Conservation (phyloP, 2,113 vertebrate genomes). For the Gallinago undulata region DNA sequence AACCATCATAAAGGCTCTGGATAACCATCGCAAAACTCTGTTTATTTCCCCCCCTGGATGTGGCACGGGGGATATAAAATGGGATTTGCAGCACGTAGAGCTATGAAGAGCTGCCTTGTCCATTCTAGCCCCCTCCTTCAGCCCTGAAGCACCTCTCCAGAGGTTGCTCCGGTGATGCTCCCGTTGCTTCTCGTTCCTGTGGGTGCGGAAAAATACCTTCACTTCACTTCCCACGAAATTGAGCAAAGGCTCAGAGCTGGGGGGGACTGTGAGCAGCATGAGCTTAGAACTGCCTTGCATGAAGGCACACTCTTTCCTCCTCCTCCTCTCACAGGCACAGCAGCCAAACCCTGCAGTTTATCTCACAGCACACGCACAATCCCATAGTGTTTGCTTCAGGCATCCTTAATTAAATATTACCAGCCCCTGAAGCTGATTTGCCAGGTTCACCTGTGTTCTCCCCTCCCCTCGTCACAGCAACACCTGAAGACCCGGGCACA, state of each 20-base stretch:
- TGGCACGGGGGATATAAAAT: neutral
- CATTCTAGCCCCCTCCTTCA: rapidly evolving
- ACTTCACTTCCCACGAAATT: neutral
- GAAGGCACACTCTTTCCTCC: neutral
- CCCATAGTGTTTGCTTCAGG: neutral
- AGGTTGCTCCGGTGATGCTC: neutral
- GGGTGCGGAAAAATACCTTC: too few relatives aligned
- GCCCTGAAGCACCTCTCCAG: neutral
- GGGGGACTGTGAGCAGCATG: neutral
- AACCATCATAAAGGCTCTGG: neutral
- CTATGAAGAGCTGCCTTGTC: slow-evolving; percentile 21
- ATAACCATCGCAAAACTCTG: neutral
- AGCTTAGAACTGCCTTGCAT: neutral
- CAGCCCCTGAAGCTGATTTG: neutral
- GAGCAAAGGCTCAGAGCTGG: neutral
- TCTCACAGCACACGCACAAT: too few relatives aligned
- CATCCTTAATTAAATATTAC: neutral
- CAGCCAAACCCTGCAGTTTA: neutral
- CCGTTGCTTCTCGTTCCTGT: neutral
- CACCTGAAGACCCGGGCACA: neutral
- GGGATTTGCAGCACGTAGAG: neutral
- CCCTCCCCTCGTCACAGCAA: neutral
- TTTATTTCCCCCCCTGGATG: neutral
- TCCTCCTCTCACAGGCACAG: neutral
- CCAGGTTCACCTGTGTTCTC: neutral